Evolutionary conservation across 2,797 vertebrate genomes (phyloP).

Genomic region (Hippocampus kuda): DNA sequence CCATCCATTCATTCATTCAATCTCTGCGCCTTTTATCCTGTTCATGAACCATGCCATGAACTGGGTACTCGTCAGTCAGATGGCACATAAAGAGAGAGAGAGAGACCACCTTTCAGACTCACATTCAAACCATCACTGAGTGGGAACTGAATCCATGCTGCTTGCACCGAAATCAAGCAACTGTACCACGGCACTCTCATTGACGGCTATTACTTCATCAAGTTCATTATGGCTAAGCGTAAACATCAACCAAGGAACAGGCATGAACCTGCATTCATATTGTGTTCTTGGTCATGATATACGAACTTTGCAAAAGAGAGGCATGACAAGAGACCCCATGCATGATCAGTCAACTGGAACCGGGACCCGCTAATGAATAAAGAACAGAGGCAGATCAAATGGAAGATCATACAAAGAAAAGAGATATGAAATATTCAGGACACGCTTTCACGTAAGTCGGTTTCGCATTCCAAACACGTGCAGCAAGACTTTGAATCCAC

Average conservation of each 20-base stretch:
- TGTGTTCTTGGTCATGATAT: neutral
- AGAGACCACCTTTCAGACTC: too few relatives aligned
- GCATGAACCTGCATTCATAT: neutral
- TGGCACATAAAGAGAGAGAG: too few relatives aligned
- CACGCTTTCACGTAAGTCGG: conserved; percentile 8
- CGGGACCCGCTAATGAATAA: conserved; percentile 35
- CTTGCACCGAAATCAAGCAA: too few relatives aligned
- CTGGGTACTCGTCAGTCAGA: too few relatives aligned
- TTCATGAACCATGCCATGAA: too few relatives aligned
- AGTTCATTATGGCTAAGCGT: neutral
- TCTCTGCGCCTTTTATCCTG: too few relatives aligned
- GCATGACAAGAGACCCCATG: conserved; percentile 4
- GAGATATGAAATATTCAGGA: conserved; percentile 24
- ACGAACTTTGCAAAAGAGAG: neutral
- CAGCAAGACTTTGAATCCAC: neutral
- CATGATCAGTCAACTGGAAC: conserved; percentile 6
- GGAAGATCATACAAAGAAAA: conserved; percentile 26
- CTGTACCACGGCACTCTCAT: too few relatives aligned
- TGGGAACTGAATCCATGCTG: too few relatives aligned
- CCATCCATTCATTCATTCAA: too few relatives aligned
- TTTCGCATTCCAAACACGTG: neutral
- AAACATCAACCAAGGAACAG: neutral
- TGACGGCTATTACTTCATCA: neutral
- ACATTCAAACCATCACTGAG: too few relatives aligned
- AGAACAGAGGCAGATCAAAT: conserved; percentile 31